Base-by-base conservation (phyloP, 2,113 vertebrate species). In the Setophaga kirtlandii region DNA sequence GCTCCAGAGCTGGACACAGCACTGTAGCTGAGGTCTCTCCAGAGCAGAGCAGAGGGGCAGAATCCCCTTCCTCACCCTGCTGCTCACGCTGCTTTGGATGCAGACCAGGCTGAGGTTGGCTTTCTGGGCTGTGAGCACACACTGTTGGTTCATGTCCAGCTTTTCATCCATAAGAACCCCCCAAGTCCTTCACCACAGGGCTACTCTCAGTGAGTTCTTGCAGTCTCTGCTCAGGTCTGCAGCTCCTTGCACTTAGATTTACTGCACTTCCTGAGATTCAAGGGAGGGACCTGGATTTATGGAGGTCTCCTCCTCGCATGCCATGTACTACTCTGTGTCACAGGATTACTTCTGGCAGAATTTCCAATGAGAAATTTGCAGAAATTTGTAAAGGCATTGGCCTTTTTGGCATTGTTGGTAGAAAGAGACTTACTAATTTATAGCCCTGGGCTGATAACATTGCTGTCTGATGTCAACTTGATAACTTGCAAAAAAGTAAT, bases 401-500 rank as follows among this genome's bases (percentile, higher is more conserved):
- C 49, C 49, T 70, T 90, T 83, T 52, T 56, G 75, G 41, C 1
- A 2, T 42, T 83, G 37, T 87, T 94, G 86, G 50, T 86, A 31
- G 58, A 86, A 93, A 80, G 42, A 86, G 55, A 56, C 18, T 77
- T 93, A 62, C 20, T 85, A 58, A 83, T 86, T 92, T 90, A 50
- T 74, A 90, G 47, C 47, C 60, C 31, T 41, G 12, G 20, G 64
- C 68, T 83, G 79, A 70, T 87, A 78, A 60, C 7, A 3, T 41
- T 86, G 82, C 68, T 55, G 33, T 81, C 15, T 92, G 85, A 94
- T 93, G 80, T 1, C 25, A 64, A n/a, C 69, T 90, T 81, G 68
- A 60, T 92, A 96, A 60, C 64, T 92, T 78, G 5, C 11, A 63
- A 68, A 60, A 60, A 95, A 93, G 47, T 37, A 67, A 93, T 83